A percentile compares a stretch with the other conserved stretches of the same genome.
phyloP scores from a whole-genome alignment of 2,888 invertebrate genomes.

The Digitonthophagus gazella region DNA sequence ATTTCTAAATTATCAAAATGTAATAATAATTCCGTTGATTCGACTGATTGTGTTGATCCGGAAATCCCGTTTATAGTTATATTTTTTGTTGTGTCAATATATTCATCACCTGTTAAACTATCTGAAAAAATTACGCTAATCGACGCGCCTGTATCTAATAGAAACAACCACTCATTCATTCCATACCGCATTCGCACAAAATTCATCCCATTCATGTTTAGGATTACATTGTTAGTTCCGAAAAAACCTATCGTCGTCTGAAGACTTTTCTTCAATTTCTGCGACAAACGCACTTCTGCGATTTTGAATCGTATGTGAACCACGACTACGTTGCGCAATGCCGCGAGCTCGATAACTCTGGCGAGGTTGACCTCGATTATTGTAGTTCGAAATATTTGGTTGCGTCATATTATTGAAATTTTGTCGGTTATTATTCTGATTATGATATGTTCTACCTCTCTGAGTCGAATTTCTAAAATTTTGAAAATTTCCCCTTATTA shows the following conservation, averaged over 20 bases:
- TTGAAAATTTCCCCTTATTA: not conserved
- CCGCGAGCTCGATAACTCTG: too few relatives aligned
- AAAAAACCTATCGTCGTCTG: constrained; percentile 8
- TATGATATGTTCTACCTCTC: not conserved
- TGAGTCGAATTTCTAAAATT: not conserved
- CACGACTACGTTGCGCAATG: too few relatives aligned
- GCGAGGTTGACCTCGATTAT: not conserved
- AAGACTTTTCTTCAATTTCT: not conserved
- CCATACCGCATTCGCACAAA: constrained; percentile 15
- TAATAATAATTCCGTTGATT: constrained; percentile 1
- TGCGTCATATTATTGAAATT: not conserved
- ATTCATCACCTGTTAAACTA: not conserved
- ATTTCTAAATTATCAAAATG: not conserved
- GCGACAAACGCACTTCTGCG: not conserved
- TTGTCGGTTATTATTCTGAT: too few relatives aligned
- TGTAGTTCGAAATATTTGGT: not conserved
- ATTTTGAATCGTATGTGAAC: too few relatives aligned
- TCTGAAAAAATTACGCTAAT: not conserved
- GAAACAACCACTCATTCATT: not conserved
- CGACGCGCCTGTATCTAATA: constrained; percentile 4
- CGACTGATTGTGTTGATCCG: constrained; percentile 13
- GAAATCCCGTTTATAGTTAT: constrained; percentile 11
- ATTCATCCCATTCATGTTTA: constrained; percentile 18
- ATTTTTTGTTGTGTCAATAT: not conserved
- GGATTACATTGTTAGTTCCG: constrained; percentile 5